Percentiles rank a stretch among this genome's conserved stretches.
phyloP scores from a whole-genome alignment of 2,888 invertebrate species.

The Melieria crassipennis region DNA sequence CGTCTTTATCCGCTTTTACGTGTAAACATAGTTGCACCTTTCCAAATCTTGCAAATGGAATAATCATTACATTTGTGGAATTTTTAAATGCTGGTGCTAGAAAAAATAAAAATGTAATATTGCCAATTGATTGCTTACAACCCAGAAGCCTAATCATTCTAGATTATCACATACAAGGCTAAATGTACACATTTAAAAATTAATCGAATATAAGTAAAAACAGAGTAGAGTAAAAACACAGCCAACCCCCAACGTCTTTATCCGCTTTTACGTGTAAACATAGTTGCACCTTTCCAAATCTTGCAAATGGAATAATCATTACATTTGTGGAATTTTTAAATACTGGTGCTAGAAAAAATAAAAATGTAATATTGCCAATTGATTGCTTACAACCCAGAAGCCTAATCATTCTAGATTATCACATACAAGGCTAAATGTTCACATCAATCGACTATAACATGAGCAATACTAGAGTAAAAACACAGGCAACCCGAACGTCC shows the following conservation, averaged over 20 bases:
- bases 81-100: slow-evolving; percentile 30
- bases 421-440: slow-evolving; percentile 9
- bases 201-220: too few relatives aligned
- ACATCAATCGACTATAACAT: too few relatives aligned
- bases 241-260: too few relatives aligned
- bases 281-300: slow-evolving; percentile 37
- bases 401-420: slow-evolving; percentile 37
- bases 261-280: background rate
- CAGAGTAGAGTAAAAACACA: too few relatives aligned
- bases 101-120: slow-evolving; percentile 21
- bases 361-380: slow-evolving; percentile 13
- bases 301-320: slow-evolving; percentile 32
- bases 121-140: slow-evolving; percentile 39
- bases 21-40: slow-evolving; percentile 6
- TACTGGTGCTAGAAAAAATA: slow-evolving; percentile 16
- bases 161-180: slow-evolving; percentile 29
- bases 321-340: slow-evolving; percentile 6
- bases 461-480: too few relatives aligned
- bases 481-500: too few relatives aligned
- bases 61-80: slow-evolving; percentile 1
- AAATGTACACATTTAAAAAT: too few relatives aligned
- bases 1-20: background rate
- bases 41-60: slow-evolving; percentile 17
- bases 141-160: slow-evolving; percentile 38
- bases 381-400: slow-evolving; percentile 35